Conservation (phyloP, 1,140 invertebrate species). For the Achatina immaculata region DNA sequence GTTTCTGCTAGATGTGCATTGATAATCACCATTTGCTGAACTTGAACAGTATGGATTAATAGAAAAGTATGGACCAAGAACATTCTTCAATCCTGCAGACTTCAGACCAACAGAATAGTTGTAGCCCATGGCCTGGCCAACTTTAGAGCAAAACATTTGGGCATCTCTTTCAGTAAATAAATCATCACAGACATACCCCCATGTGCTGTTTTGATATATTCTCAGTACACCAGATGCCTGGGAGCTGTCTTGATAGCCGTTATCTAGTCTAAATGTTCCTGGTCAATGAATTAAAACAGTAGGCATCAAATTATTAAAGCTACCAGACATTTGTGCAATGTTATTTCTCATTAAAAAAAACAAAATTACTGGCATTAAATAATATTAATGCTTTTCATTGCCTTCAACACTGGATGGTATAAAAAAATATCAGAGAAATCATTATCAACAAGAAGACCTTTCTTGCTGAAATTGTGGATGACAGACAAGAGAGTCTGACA, state of each 20-base stretch:
- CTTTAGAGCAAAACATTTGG: conserved; percentile 46
- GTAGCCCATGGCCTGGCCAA: conserved; percentile 41
- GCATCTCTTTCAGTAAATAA: conserved; percentile 53
- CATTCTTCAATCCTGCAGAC: neutral
- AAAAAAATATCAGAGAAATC: too few species aligned
- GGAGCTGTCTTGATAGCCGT: neutral
- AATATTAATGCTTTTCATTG: too few species aligned
- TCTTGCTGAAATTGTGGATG: too few species aligned
- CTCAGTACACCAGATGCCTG: conserved; percentile 43
- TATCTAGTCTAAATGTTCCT: conserved; percentile 31
- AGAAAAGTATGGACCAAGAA: conserved; percentile 13
- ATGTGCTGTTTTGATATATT: conserved; percentile 43
- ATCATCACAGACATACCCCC: conserved; percentile 54
- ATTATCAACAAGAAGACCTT: too few species aligned
- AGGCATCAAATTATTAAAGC: too few species aligned
- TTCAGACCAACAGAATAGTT: conserved; percentile 31
- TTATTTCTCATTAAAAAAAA: too few species aligned
- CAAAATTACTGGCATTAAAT: too few species aligned
- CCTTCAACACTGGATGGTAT: too few species aligned
- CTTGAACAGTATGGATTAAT: neutral
- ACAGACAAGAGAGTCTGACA: too few species aligned
- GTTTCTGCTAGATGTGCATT: conserved; percentile 8
- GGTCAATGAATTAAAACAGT: too few species aligned
- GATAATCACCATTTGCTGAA: too few species aligned
- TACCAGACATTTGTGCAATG: too few species aligned